Evolutionary conservation across 30 jellyfish, hydroid and myxozoan species (phyloP).

Genomic region (Aurelia aurita): DNA sequence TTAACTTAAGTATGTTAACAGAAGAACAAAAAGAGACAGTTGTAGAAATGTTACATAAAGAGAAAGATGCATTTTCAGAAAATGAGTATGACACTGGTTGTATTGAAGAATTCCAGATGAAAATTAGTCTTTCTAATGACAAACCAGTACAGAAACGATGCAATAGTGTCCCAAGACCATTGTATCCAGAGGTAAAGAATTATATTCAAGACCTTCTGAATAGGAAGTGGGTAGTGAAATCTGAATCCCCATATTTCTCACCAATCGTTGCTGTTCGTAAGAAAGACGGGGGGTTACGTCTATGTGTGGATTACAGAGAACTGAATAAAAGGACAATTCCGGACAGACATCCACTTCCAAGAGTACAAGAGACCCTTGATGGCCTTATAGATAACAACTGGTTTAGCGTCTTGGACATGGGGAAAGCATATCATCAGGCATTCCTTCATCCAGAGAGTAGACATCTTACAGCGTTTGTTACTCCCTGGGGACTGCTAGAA

Average conservation of each 20-base stretch:
- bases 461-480: slow-evolving; percentile 51
- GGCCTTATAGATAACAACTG: slow-evolving; percentile 31
- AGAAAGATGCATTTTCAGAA: not conserved
- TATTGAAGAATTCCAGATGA: slow-evolving; percentile 9
- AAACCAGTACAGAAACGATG: slow-evolving; percentile 6
- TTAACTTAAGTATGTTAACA: not conserved
- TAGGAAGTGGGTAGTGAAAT: slow-evolving; percentile 17
- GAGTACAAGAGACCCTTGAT: slow-evolving; percentile 51
- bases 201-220: slow-evolving; percentile 28
- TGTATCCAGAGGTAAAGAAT: slow-evolving; percentile 53
- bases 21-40: slow-evolving; percentile 14
- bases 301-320: slow-evolving; percentile 38
- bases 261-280: slow-evolving; percentile 39
- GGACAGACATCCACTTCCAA: slow-evolving; percentile 70
- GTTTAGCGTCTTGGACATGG: slow-evolving; percentile 48
- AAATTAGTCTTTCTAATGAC: slow-evolving; percentile 1
- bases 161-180: slow-evolving; percentile 38
- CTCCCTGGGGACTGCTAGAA: slow-evolving; percentile 70
- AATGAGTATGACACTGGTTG: slow-evolving; percentile 9
- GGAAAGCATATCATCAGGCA: slow-evolving; percentile 59
- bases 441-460: slow-evolving; percentile 63
- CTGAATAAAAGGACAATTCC: slow-evolving; percentile 41
- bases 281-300: slow-evolving; percentile 32
- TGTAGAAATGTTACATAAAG: not conserved
- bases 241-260: slow-evolving; percentile 17